Conservation (phyloP, 2,113 vertebrate species). For the Delphinapterus leucas region DNA sequence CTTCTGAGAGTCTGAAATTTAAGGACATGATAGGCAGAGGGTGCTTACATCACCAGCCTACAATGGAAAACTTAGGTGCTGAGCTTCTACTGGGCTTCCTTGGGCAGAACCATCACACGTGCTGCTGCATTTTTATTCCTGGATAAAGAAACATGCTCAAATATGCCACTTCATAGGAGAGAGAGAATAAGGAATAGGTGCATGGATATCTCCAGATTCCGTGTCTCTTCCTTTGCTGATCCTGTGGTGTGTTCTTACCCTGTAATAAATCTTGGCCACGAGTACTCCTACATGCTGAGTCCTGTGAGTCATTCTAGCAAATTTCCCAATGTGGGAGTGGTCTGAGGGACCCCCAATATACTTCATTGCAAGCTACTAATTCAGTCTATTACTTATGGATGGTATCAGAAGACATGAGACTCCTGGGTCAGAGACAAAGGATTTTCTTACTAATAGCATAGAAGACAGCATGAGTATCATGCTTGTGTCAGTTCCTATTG, state of each 20-base stretch:
- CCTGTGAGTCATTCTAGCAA: not conserved
- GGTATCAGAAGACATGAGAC: not conserved
- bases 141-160: not conserved
- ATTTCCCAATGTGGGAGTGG: not conserved
- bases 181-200: not conserved
- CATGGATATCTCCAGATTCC: not conserved
- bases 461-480: not conserved
- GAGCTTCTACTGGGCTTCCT: not conserved
- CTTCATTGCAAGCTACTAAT: not conserved
- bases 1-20: not conserved
- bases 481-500: not conserved
- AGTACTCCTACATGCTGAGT: not conserved
- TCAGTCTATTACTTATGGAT: not conserved
- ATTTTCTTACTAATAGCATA: not conserved
- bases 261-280: not conserved
- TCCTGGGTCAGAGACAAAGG: not conserved
- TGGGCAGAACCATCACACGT: not conserved
- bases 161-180: not conserved
- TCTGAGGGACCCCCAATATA: not conserved
- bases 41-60: not conserved
- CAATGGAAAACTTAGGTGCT: not conserved
- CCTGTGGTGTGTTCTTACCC: not conserved
- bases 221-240: not conserved
- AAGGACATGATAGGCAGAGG: not conserved
- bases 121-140: not conserved